Base-by-base conservation (phyloP, 1,140 invertebrate species). In the Mamestra configurata region DNA sequence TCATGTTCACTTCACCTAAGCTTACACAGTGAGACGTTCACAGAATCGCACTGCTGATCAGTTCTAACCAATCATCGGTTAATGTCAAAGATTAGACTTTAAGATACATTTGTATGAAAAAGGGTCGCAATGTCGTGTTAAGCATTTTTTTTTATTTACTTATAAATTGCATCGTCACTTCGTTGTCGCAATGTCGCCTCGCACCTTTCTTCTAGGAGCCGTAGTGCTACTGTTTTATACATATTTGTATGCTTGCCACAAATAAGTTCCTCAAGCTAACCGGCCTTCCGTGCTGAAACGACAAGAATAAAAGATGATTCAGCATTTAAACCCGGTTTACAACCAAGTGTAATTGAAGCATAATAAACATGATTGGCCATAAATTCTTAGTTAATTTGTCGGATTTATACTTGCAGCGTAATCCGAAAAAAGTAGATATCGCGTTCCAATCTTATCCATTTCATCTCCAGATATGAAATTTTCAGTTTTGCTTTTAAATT, bases 351-450 rank as follows among this genome's bases (percentile, higher is more conserved):
- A 59, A 59, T 75, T 59, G 51, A 75, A 55, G 18, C 35, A 59
- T 75, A 75, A 59, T 43, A 59, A 59, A n/a, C 31, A 13, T 75
- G 46, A 37, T 75, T 59, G 35, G 15, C 27, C 35, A 31, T 71
- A 49, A 51, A 53, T 27, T 27, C 20, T 20, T 11, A 66, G 35
- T 40, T 2, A 18, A 66, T 40, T 66, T 35, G 18, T 40, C 11
- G 35, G 18, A 40, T 66, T 43, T 40, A 24, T 8, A 24, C 7
- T 31, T n/a, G 8, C 35, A 1, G 8, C 0, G 35, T 66, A 40
- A 20, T 66, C 35, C 22, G 2, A 57, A 53, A 57, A 57, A 3
- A 5, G 43, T 13, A n/a, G n/a, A n/a, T n/a, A 24, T 27, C 53
- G 22, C 10, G 13, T 13, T 57, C 24, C 10, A 11, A 5, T 57